Base-by-base conservation (phyloP, 2,888 invertebrate species). In the Drosophila pegasa region DNA sequence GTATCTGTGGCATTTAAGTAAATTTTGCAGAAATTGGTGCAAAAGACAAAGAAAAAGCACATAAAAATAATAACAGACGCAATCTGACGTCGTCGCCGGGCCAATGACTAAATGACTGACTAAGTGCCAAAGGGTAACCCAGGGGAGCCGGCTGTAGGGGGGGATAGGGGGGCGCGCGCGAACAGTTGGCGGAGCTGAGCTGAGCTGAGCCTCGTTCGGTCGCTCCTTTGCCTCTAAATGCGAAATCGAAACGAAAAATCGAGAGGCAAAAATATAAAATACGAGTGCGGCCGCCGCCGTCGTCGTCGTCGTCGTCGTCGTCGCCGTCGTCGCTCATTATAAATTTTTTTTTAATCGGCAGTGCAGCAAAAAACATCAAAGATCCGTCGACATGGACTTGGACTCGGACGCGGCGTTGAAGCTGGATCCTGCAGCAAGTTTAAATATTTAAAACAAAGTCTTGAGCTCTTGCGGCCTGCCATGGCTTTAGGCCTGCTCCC, bases 1-100 rank as follows among this genome's bases (percentile, higher is more conserved):
- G 88, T 73, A 62, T 79, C 54, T 60, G 62, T 27, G 52, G 70
- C 83, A 88, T 89, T 89, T 89, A 82, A 78, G 83, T 80, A 80
- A 86, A 87, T 83, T 88, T 83, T 75, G 76, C 87, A 71, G 88
- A 89, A 89, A 87, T 85, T 89, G 80, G 86, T 80, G 89, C 89
- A 85, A 85, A 89, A 85, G 76, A 87, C 79, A 84, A 84, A 84
- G 83, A 83, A 86, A 87, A 85, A 86, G 88, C 87, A 88, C 83
- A 79, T 83, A 82, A 88, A 88, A 88, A 82, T 83, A 83, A 86
- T 86, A 88, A 88, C 87, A 88, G 82, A 88, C 86, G 70, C 87
- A 82, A 86, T 75, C 87, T 72, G 74, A 63, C 58, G 70, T 59
- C 61, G 73, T 68, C 59, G 67, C 55, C 65, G 71, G 88, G 88